phyloP scores from a whole-genome alignment of 2,113 vertebrate species.

The Amia ocellicauda region DNA sequence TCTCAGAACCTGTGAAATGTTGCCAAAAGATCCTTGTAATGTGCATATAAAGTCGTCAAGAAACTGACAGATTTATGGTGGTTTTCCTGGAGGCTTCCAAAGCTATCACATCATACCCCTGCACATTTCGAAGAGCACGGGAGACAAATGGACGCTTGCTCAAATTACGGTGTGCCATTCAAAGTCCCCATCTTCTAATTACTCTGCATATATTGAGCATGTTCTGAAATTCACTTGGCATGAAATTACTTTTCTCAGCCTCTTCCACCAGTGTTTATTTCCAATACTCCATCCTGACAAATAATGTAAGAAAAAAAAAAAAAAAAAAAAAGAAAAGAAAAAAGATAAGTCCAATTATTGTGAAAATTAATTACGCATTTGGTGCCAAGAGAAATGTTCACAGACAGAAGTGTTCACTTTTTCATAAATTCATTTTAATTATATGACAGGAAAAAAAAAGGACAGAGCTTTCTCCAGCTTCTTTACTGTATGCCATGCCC shows the following conservation, averaged over 20 bases:
- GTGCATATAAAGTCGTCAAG: conserved; percentile 37
- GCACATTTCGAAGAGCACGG: conserved; percentile 34
- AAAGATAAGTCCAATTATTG: background rate
- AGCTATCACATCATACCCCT: conserved; percentile 30
- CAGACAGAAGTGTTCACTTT: no score
- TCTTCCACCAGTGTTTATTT: background rate
- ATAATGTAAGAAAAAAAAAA: background rate
- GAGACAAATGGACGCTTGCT: conserved; percentile 40
- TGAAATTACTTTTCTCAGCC: background rate
- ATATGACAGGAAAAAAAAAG: no score
- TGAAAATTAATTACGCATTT: background rate
- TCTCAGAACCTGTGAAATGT: conserved; percentile 38
- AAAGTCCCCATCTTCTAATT: background rate
- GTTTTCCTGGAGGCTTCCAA: conserved; percentile 37
- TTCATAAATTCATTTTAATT: no score
- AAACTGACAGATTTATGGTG: conserved; percentile 44
- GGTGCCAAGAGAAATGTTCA: background rate
- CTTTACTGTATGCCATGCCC: no score
- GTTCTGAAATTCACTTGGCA: background rate
- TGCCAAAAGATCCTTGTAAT: conserved; percentile 36
- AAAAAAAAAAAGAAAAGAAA: background rate
- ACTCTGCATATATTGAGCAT: background rate
- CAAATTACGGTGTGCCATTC: conserved; percentile 21
- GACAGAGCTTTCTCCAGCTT: no score
- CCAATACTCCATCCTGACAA: background rate